phyloP scores from a whole-genome alignment of 2,797 vertebrate genomes.

The Eurystomus glaucurus region DNA sequence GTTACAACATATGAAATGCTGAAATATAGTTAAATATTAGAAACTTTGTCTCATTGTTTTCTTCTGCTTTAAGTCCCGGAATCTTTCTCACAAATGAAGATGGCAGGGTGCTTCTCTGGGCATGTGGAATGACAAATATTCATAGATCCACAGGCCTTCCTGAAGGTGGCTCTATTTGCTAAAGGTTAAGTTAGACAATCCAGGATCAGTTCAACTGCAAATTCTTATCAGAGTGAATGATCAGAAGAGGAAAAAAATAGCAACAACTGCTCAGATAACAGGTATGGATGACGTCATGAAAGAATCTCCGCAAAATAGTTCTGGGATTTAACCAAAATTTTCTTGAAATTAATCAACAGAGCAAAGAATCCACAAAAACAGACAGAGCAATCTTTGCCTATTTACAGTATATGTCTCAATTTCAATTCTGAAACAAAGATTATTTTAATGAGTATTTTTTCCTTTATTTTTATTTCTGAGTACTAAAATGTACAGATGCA shows the following conservation, averaged over 20 bases:
- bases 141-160: conserved; percentile 34
- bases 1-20: background rate
- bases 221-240: background rate
- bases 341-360: background rate
- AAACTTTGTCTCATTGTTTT: background rate
- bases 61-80: background rate
- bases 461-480: background rate
- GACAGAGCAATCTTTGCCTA: background rate
- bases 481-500: background rate
- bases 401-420: background rate
- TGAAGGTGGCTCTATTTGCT: conserved; percentile 72
- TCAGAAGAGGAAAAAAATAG: background rate
- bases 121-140: background rate
- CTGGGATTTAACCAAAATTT: fast-evolving
- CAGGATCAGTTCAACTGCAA: background rate
- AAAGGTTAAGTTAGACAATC: conserved; percentile 48
- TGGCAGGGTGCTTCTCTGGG: background rate
- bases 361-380: background rate
- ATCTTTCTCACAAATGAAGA: background rate
- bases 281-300: background rate
- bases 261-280: background rate
- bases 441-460: background rate
- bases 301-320: background rate
- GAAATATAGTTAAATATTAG: background rate
- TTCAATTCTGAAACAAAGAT: background rate